Evolutionary conservation across 2,888 invertebrate species (phyloP).

Genomic region (Seira sanloemensis): DNA sequence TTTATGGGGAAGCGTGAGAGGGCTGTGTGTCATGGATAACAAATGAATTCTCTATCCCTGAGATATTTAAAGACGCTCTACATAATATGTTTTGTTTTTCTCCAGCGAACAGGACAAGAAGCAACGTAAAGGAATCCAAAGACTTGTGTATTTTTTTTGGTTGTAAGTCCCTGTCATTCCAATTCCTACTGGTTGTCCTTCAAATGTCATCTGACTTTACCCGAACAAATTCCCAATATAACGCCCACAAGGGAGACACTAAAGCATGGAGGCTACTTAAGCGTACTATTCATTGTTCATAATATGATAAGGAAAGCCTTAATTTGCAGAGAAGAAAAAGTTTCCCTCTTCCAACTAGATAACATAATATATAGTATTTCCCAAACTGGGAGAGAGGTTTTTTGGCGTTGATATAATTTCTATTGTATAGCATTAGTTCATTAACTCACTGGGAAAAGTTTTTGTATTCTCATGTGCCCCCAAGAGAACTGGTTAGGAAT

Average conservation of each 20-base stretch:
- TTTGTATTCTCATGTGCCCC: neutral
- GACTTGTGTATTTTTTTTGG: neutral
- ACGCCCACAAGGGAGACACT: constrained; percentile 42
- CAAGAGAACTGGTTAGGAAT: neutral
- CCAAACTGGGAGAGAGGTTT: neutral
- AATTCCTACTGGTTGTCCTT: constrained; percentile 41
- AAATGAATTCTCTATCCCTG: constrained; percentile 34
- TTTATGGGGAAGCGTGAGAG: constrained; percentile 4
- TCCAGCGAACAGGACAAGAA: neutral
- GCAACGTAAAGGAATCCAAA: neutral
- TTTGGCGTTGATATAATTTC: neutral
- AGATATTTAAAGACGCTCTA: constrained; percentile 23
- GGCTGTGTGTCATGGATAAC: constrained; percentile 2
- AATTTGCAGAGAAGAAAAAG: constrained; percentile 3
- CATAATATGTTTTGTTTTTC: constrained; percentile 9
- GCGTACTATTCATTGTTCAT: neutral
- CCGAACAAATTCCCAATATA: constrained; percentile 35
- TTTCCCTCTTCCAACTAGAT: neutral
- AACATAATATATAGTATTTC: neutral
- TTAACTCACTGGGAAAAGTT: neutral
- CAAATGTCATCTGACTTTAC: constrained; percentile 53
- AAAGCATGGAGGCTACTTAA: neutral
- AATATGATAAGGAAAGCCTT: constrained; percentile 4
- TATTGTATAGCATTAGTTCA: neutral
- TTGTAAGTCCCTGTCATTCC: constrained; percentile 23